These are phyloP conservation scores for Heteronetta atricapilla DNA, from an alignment of 2,113 vertebrate species.

Conservation along the genomic window DNA sequence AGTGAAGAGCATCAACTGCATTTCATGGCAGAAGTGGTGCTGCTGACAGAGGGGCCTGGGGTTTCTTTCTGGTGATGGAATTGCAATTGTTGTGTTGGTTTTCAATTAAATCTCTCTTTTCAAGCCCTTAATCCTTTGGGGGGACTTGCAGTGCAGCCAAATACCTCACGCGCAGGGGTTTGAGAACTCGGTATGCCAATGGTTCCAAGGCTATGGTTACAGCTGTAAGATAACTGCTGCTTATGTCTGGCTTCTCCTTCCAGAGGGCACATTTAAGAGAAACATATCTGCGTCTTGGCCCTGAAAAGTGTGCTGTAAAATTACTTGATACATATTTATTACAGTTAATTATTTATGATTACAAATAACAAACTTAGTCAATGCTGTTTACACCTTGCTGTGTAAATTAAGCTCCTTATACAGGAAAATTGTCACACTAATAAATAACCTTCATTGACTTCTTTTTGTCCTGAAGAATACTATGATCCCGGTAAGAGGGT, in stretches of 20 bases:
- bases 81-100: accelerated
- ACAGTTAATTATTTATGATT: slow-evolving; percentile 98
- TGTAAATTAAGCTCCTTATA: slow-evolving; percentile 84
- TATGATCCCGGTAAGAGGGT: neutral
- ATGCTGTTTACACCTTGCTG: slow-evolving; percentile 82
- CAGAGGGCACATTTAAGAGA: slow-evolving; percentile 46
- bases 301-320: slow-evolving; percentile 86
- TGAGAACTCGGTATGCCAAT: neutral
- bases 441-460: slow-evolving; percentile 78
- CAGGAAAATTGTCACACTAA: slow-evolving; percentile 83
- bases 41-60: accelerated
- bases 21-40: neutral
- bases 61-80: neutral
- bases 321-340: slow-evolving; percentile 97
- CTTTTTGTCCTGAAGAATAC: neutral
- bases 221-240: slow-evolving; percentile 78
- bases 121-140: neutral
- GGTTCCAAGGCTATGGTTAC: slow-evolving; percentile 30
- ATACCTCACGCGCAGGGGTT: neutral
- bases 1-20: accelerated
- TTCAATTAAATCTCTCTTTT: accelerated
- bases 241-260: slow-evolving; percentile 66
- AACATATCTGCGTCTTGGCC: slow-evolving; percentile 77
- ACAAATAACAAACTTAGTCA: slow-evolving; percentile 87
- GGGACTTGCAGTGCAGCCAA: neutral